These are phyloP conservation scores for Gymnodraco acuticeps DNA, from an alignment of 2,797 vertebrate genomes.

Conservation along the genomic window DNA sequence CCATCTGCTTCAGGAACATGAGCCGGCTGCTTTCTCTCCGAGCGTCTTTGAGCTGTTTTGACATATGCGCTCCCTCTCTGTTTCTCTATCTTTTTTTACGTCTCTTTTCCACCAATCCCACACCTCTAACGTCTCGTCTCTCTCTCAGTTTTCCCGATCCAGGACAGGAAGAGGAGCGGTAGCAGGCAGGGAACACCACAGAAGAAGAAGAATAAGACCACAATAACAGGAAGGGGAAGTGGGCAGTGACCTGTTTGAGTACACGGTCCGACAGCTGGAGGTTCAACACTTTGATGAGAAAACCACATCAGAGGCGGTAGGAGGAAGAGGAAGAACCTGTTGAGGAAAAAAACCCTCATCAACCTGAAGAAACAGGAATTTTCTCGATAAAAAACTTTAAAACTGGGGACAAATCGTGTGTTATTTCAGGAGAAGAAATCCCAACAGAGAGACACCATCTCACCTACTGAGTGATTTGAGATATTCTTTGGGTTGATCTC, in stretches of 20 bases:
- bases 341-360: conserved; percentile 52
- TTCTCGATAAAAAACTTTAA: conserved; percentile 20
- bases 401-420: conserved; percentile 22
- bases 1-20: conserved; percentile 69
- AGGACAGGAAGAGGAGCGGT: conserved; percentile 69
- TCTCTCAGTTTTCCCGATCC: conserved; percentile 8
- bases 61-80: conserved; percentile 51
- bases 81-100: conserved; percentile 25
- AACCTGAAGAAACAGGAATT: conserved; percentile 6
- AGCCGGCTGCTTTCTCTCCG: conserved; percentile 64
- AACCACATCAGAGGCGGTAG: conserved; percentile 55
- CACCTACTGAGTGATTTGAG: background rate
- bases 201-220: conserved; percentile 47
- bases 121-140: too few species aligned
- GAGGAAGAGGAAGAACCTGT: conserved; percentile 42
- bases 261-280: conserved; percentile 52
- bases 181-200: conserved; percentile 45
- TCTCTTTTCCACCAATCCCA: conserved; percentile 1
- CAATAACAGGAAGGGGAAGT: conserved; percentile 87
- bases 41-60: conserved; percentile 64
- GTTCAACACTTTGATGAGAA: conserved; percentile 54
- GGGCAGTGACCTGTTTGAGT: conserved; percentile 74
- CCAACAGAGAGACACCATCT: background rate
- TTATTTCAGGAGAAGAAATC: background rate
- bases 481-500: background rate